Base-by-base conservation (phyloP, 1,140 invertebrate species). In the Danaus plexippus region DNA sequence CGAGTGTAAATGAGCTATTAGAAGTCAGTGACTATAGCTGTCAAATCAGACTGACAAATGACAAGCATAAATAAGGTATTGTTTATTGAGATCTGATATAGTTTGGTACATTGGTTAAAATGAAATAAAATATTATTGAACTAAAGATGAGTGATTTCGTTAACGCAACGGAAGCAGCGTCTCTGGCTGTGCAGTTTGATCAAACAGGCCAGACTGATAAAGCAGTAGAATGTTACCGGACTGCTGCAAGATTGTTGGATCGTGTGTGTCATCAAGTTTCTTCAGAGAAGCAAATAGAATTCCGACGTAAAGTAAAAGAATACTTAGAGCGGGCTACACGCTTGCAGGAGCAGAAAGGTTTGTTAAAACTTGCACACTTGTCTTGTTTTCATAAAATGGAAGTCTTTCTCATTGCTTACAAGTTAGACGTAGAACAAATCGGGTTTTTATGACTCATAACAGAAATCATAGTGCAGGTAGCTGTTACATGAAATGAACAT, bases 151-250 rank as follows among this genome's bases (percentile, higher is more conserved):
- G 70, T 74, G 80, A 83, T 66, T 66, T 85, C 41, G 64, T 45
- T 22, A 80, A 80, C 55, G 83, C 80, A 9, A 79, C 73, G 9
- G 83, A 86, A 61, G 80, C 81, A 11, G 80, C 81, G 5, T 78
- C 80, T 11, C 64, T 86, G 10, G 83, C 83, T 13, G 76, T 86
- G 2, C 66, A 55, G 52, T 86, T 86, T 47, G 83, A 86, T 56
- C 72, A 82, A 59, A 59, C 73, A 12, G 72, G 76, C 44, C 67
- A 85, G 48, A 56, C 66, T 2, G 81, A 86, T 56, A 81, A 86
- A 58, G 81, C 81, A n/a, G 80, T 85, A 11, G 77, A 83, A 77
- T 85, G 83, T 54, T 86, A 86, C 45, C 64, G 80, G 59, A 83
- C 77, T 9, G 81, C 83, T 9, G 78, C 78, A 7, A 71, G 75